Base-by-base conservation (phyloP, 1,140 invertebrate genomes). In the Trachymyrmex cornetzi region DNA sequence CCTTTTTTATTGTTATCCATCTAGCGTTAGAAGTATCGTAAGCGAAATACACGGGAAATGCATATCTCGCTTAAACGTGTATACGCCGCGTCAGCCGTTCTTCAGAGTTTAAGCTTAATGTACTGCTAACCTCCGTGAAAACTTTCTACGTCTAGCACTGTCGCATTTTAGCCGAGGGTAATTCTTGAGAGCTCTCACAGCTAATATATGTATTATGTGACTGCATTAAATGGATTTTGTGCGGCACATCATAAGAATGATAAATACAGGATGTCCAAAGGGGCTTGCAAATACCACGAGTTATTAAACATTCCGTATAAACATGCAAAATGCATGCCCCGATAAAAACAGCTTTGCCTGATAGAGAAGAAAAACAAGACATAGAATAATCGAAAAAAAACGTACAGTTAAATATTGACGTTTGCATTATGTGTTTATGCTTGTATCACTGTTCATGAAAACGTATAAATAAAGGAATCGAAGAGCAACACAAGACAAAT, bases 101-200 rank as follows among this genome's bases (percentile, higher is more conserved):
- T 75, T 84, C 44, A 84, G 80, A 75, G 80, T 74, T 84, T 84
- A 84, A 84, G 57, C 80, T 84, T 84, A 84, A 84, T 84, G 80
- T 75, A 84, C 80, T 75, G 80, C 80, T 84, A 84, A 84, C 80
- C 80, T 84, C 69, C 80, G 80, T 44, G 80, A 84, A 84, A 84
- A 84, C 80, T 84, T 82, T 82, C 80, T 19, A 12, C 69, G 80
- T 75, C 69, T 84, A 61, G 55, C 57, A 63, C 34, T 61, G 55
- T 61, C 69, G 55, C 80, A 61, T 75, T 84, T 84, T 75, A 84
- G 55, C 55, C 55, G 69, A 50, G 67, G 57, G 44, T 82, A 82
- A 82, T 75, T 84, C 80, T 74, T 74, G 80, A 84, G 44, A 61
- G 80, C 80, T 61, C 57, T 34, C n/a, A 30, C 48, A 14, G 55